Evolutionary conservation across 2,113 vertebrate species (phyloP).

Genomic region (Rhinopithecus roxellana): DNA sequence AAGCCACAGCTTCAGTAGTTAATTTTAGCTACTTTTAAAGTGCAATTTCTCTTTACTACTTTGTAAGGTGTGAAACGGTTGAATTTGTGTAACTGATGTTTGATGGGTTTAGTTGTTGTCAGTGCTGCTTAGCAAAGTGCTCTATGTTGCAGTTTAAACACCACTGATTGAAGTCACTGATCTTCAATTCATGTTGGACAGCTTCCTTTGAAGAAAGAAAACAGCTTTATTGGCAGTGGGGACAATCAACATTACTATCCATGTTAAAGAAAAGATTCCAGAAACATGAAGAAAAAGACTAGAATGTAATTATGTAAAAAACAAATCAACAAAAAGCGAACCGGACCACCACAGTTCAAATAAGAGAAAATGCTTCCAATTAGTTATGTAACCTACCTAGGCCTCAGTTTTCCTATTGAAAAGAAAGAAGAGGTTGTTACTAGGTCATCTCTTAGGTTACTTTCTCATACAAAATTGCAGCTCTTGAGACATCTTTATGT

Average conservation of each 20-base stretch:
- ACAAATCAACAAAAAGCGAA: background rate
- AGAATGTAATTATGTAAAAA: conserved; percentile 35
- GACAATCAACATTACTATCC: background rate
- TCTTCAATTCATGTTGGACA: conserved; percentile 13
- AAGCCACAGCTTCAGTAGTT: conserved; percentile 42
- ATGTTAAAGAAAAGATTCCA: background rate
- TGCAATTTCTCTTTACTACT: conserved; percentile 41
- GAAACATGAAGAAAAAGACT: background rate
- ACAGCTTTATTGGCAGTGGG: background rate
- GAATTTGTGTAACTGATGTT: conserved; percentile 33
- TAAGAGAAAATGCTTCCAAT: background rate
- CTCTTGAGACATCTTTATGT: conserved; percentile 1
- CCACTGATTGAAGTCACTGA: background rate
- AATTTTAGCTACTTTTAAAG: conserved; percentile 54
- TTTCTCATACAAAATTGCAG: conserved; percentile 4
- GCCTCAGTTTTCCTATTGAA: background rate
- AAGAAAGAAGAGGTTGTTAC: background rate
- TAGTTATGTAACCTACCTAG: background rate
- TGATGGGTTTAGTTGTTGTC: conserved; percentile 39
- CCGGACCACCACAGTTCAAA: background rate
- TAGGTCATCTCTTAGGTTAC: background rate
- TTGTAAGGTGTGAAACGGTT: conserved; percentile 54
- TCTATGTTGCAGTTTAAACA: background rate
- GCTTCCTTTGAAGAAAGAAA: conserved; percentile 38
- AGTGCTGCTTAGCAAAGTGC: background rate